Evolutionary conservation across 1,140 invertebrate genomes (phyloP), one percentile per base, ranked within the genome.

Genomic region (Bacillus rossius): DNA sequence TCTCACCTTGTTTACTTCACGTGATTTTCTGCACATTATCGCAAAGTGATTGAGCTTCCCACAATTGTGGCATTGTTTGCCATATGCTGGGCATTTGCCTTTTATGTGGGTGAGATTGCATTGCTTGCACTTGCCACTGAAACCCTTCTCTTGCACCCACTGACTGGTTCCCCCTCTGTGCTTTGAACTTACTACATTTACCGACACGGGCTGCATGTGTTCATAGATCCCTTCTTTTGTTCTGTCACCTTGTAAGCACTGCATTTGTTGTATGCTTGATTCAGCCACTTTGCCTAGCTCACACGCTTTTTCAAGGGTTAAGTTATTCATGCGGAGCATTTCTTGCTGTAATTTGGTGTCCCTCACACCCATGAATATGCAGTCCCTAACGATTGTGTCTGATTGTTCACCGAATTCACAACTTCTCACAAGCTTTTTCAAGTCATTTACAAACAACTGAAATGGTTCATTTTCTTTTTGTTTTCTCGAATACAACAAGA

Each of bases 301-400:
- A 1, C 71, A 57, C 8, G 67, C 67, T 58, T 67, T 65, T 19
- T 64, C 54, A 14, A 72, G 42, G 3, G 59, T 68, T 40, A 74
- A 57, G 22, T 66, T 60, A 8, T 54, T 40, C n/a, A 61, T 64
- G 55, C 66, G 57, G 23, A 72, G 56, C 29, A 74, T 40, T 55
- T 59, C 68, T 61, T 71, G 63, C 52, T 68, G 65, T 2, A 66
- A 19, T n/a, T 38, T 13, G 8, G 61, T 48, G 53, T 73, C 65
- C 0, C 53, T 20, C 2, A n/a, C n/a, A 34, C 71, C 68, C 20
- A 45, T 17, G n/a, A 22, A 8, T 7, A 45, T 45, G 68, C 70
- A 26, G 69, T 71, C 72, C 50, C 65, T 64, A 5, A 71, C 58
- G 14, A 72, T 50, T 56, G 69, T 64, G 23, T 73, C 67, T 55